Evolutionary conservation across 2,888 invertebrate genomes (phyloP), one percentile per base, ranked within the genome.

Genomic region (Erebia epiphron): DNA sequence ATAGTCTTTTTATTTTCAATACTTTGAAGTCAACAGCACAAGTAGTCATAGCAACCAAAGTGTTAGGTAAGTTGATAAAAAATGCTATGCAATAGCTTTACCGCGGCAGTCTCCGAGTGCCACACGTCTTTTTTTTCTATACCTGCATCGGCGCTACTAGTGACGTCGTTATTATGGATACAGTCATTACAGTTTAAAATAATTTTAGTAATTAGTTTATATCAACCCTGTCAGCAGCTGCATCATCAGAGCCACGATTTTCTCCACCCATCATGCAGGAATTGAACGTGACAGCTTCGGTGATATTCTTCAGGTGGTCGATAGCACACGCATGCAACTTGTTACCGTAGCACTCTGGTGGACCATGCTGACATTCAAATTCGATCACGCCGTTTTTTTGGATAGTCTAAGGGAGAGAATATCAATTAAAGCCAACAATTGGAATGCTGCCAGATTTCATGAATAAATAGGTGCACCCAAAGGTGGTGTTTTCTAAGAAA

Each of bases 321-420:
- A 96, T 93, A 0, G 95, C 95, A 85, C 97, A 97, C 0, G 97
- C 96, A 83, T 98, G 97, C 70, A 97, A 94, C 79, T 95, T 97
- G 85, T 98, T 97, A 0, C 96, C 97, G 77, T 95, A 94, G 82
- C 97, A 97, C 86, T 97, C 97, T 0, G 88, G 79, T 3, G 85
- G 82, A 1, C 96, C 96, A 85, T 97, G 97, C 82, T 97, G 97
- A 82, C 97, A 97, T 18, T 88, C 89, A 83, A 97, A 97, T 71
- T 65, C 69, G 67, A 81, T 79, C 0, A 71, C 71, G 1, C 80
- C 79, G 2, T 76, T 66, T 9, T 78, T 69, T 26, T 73, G 69
- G 46, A 63, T 67, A 2, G 85, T 86, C 87, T 89, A n/a, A 10
- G 54, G 54, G 2, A 18, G 18, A 54, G 10, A 54, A n/a, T 8